phyloP scores from a whole-genome alignment of 1,140 invertebrate species.

The Papilio xuthus region DNA sequence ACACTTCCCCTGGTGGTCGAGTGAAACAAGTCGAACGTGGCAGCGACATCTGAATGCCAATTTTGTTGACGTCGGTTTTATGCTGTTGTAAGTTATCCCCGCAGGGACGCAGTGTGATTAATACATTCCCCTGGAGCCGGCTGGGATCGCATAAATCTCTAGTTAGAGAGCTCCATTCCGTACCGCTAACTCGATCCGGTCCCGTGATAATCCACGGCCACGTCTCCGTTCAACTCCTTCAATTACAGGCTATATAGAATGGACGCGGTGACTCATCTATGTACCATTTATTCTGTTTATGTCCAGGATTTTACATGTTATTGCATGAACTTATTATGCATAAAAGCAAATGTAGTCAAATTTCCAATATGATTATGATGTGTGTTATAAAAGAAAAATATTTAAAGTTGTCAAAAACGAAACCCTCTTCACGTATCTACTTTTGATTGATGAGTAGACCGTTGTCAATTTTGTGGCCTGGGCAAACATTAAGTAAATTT shows the following conservation, averaged over 20 bases:
- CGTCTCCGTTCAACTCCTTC: conserved; percentile 23
- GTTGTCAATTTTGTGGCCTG: neutral
- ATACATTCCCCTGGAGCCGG: conserved; percentile 26
- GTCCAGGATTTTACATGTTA: neutral
- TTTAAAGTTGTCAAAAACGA: neutral
- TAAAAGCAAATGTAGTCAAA: neutral
- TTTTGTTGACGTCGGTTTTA: conserved; percentile 53
- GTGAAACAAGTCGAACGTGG: conserved; percentile 65
- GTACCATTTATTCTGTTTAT: neutral
- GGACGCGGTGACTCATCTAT: conserved; percentile 9
- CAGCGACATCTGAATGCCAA: conserved; percentile 64
- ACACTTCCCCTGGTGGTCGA: conserved; percentile 60
- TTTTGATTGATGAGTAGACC: neutral
- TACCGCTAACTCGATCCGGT: conserved; percentile 36
- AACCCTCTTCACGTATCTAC: neutral
- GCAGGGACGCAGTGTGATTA: conserved; percentile 30
- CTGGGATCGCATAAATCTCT: conserved; percentile 34
- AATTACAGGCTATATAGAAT: conserved; percentile 7
- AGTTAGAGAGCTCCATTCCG: conserved; percentile 36
- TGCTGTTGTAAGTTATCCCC: conserved; percentile 31
- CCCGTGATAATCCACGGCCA: conserved; percentile 37
- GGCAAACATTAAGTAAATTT: neutral
- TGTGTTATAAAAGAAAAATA: neutral
- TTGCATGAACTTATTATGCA: conserved; percentile 40
- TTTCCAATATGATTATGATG: neutral